These are phyloP conservation scores for Heliconius cydno DNA, from an alignment of 2,888 invertebrate species.

Conservation along the genomic window DNA sequence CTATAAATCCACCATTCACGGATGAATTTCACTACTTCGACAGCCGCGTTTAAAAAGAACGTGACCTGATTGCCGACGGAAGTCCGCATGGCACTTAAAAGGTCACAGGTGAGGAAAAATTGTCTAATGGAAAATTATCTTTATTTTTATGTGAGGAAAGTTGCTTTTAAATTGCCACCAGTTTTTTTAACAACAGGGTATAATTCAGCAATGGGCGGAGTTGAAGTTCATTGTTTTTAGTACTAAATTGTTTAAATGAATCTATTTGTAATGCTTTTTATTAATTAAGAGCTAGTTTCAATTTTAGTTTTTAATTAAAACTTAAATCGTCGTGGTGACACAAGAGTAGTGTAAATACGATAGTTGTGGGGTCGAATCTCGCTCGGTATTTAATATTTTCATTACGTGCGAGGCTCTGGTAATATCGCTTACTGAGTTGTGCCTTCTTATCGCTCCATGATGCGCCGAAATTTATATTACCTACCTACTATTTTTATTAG, in stretches of 20 bases:
- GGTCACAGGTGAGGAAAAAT: conserved; percentile 61
- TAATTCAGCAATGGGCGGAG: conserved; percentile 62
- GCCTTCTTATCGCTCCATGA: background rate
- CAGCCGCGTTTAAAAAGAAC: conserved; percentile 77
- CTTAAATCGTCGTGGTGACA: too few species aligned
- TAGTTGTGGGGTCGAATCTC: too few species aligned
- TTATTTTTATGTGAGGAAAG: conserved; percentile 53
- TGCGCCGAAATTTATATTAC: background rate
- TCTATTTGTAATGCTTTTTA: conserved; percentile 29
- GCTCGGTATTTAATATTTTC: too few species aligned
- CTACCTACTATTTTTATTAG: too few species aligned
- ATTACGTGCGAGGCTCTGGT: too few species aligned
- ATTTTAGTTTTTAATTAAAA: background rate
- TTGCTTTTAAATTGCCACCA: conserved; percentile 52
- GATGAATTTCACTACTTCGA: conserved; percentile 54
- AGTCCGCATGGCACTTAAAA: conserved; percentile 65
- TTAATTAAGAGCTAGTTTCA: background rate
- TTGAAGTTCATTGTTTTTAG: conserved; percentile 55
- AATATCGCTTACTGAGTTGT: background rate
- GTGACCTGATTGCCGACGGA: conserved; percentile 82
- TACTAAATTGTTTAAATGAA: conserved; percentile 48
- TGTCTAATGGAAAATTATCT: conserved; percentile 53
- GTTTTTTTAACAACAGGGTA: conserved; percentile 55
- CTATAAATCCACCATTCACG: conserved; percentile 49
- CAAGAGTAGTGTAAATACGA: too few species aligned